These are phyloP conservation scores for Melanostoma scalare DNA, from an alignment of 2,888 invertebrate species.

Conservation along the genomic window DNA sequence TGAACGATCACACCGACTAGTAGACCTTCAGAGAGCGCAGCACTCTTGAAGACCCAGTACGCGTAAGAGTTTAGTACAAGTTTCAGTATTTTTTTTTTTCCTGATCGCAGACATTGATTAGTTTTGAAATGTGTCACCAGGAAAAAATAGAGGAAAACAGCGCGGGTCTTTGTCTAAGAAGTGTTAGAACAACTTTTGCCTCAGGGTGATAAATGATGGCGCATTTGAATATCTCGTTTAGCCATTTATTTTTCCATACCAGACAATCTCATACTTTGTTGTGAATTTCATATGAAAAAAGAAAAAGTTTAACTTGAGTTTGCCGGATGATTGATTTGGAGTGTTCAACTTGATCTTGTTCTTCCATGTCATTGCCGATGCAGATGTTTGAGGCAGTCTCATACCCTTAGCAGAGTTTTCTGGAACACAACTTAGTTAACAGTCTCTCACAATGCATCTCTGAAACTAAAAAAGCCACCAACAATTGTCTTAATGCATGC, in stretches of 20 bases:
- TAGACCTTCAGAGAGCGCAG: constrained; percentile 9
- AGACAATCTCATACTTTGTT: background rate
- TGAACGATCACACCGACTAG: constrained; percentile 26
- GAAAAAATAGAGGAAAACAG: constrained; percentile 25
- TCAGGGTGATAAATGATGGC: constrained; percentile 11
- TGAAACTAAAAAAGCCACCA: background rate
- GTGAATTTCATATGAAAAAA: background rate
- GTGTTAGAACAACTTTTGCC: constrained; percentile 23
- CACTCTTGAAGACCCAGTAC: constrained; percentile 19
- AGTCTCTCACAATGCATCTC: constrained; percentile 11
- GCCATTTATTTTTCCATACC: background rate
- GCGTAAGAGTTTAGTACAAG: constrained; percentile 12
- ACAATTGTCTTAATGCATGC: constrained; percentile 22
- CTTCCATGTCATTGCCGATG: no score
- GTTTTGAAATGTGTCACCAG: constrained; percentile 35
- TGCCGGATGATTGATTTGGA: no score
- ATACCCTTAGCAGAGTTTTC: no score
- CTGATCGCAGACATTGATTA: constrained; percentile 39
- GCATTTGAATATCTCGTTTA: constrained; percentile 13
- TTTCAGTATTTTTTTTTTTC: constrained; percentile 8
- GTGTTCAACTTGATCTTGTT: no score
- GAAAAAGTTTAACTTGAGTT: background rate
- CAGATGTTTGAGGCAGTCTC: no score
- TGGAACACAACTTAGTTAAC: no score
- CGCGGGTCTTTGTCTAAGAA: constrained; percentile 27